Percentiles rank a stretch among this genome's conserved stretches.
Evolutionary conservation across 2,888 invertebrate genomes (phyloP).

Genomic region (Lapara coniferarum): DNA sequence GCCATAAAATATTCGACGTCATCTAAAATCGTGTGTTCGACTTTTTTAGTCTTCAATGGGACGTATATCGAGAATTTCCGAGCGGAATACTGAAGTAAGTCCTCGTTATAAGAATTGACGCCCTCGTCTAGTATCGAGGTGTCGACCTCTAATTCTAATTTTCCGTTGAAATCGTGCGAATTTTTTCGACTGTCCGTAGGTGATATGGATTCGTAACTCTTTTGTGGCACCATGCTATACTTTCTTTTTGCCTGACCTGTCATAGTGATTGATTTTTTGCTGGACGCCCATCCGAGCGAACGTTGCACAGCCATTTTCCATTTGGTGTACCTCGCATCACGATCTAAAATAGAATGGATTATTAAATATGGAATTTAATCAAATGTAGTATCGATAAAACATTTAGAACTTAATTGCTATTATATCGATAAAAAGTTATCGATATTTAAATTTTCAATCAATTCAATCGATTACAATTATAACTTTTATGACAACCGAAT

Average conservation of each 20-base stretch:
- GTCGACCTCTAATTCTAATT: constrained; percentile 45
- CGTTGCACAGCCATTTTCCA: constrained; percentile 98
- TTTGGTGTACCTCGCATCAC: constrained; percentile 92
- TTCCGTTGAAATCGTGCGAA: constrained; percentile 46
- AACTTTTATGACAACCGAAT: no score
- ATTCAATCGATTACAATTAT: no score
- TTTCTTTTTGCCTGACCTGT: constrained; percentile 86
- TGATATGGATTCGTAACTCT: constrained; percentile 50
- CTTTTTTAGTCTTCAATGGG: constrained; percentile 50
- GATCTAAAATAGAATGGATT: constrained; percentile 80
- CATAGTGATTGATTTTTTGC: constrained; percentile 89
- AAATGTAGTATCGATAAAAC: neutral
- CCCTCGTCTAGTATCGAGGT: constrained; percentile 47
- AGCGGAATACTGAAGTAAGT: constrained; percentile 65
- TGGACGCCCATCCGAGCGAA: constrained; percentile 93
- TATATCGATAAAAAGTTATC: neutral
- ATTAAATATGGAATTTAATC: neutral
- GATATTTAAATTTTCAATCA: neutral
- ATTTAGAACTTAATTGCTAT: no score
- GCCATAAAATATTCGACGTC: constrained; percentile 69
- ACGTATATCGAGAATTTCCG: constrained; percentile 68
- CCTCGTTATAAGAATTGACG: constrained; percentile 59
- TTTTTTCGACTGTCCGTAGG: constrained; percentile 53
- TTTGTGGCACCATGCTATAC: constrained; percentile 57
- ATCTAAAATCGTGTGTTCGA: constrained; percentile 70